Evolutionary conservation across 2,113 vertebrate species (phyloP).

Genomic region (Tychaedon coryphoeus): DNA sequence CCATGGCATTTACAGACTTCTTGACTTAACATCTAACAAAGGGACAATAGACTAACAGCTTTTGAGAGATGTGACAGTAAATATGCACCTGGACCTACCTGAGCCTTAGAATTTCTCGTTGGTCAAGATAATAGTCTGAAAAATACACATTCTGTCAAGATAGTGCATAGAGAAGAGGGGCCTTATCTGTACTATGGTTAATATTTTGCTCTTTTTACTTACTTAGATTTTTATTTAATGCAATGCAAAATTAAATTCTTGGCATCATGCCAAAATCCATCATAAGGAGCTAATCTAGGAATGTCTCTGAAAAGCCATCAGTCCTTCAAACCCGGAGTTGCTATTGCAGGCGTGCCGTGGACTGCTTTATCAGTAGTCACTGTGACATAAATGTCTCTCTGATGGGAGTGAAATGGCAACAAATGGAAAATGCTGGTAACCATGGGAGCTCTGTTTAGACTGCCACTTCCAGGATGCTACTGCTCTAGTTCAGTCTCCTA

Average conservation of each 20-base stretch:
- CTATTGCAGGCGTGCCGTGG: not conserved
- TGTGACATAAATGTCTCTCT: not conserved
- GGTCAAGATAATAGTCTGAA: not conserved
- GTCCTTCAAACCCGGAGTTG: not conserved
- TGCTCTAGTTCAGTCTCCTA: not conserved
- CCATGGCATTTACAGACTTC: not conserved
- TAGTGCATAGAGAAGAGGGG: not conserved
- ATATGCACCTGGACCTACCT: not conserved
- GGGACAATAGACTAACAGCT: not conserved
- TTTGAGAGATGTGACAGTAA: not conserved
- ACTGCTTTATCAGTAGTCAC: not conserved
- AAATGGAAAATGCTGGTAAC: conserved; percentile 22
- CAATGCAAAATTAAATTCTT: not conserved
- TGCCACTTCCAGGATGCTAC: conserved; percentile 14
- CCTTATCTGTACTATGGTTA: not conserved
- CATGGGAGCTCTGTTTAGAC: conserved; percentile 18
- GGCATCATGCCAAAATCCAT: not conserved
- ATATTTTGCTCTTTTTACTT: not conserved
- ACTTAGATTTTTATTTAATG: not conserved
- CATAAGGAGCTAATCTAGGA: not conserved
- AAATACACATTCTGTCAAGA: not conserved
- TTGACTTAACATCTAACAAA: not conserved
- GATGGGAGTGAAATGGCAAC: conserved; percentile 23
- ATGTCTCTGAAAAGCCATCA: not conserved
- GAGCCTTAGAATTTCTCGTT: not conserved